phyloP scores from a whole-genome alignment of 2,888 invertebrate species.

The Rhingia rostrata region DNA sequence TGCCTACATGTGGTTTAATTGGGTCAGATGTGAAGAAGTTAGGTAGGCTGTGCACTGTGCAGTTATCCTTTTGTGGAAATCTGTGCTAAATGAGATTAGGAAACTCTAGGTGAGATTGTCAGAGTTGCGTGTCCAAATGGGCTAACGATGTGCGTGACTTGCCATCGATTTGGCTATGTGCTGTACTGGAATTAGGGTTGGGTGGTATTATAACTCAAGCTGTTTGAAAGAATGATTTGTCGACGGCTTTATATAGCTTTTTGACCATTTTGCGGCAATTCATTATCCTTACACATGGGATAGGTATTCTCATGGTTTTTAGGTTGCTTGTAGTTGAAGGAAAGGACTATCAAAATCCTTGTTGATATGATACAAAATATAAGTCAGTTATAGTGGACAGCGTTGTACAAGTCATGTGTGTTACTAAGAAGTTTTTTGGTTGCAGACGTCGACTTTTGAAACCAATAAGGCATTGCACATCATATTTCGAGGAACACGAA shows the following conservation, averaged over 20 bases:
- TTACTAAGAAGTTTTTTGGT: too few relatives aligned
- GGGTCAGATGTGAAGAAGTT: constrained; percentile 66
- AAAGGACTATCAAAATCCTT: neutral
- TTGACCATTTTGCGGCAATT: constrained; percentile 10
- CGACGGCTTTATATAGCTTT: neutral
- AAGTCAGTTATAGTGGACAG: neutral
- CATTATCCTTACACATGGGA: neutral
- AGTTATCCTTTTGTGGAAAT: constrained; percentile 30
- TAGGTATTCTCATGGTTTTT: neutral
- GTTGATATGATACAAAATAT: neutral
- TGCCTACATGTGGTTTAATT: constrained; percentile 32
- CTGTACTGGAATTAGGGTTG: constrained; percentile 38
- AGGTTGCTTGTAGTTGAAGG: neutral
- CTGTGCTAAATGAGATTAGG: constrained; percentile 30
- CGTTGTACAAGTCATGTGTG: neutral
- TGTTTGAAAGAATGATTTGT: constrained; percentile 31
- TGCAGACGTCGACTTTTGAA: too few relatives aligned
- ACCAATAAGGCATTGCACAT: too few relatives aligned
- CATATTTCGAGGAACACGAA: too few relatives aligned
- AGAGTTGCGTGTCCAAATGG: constrained; percentile 51
- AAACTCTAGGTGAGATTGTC: constrained; percentile 1
- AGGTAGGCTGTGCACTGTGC: constrained; percentile 21
- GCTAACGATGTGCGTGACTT: constrained; percentile 58
- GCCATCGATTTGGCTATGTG: constrained; percentile 32
- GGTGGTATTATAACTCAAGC: constrained; percentile 34